Evolutionary conservation across 1,140 invertebrate species (phyloP), one percentile per base, ranked within the genome.

Genomic region (Atta cephalotes): DNA sequence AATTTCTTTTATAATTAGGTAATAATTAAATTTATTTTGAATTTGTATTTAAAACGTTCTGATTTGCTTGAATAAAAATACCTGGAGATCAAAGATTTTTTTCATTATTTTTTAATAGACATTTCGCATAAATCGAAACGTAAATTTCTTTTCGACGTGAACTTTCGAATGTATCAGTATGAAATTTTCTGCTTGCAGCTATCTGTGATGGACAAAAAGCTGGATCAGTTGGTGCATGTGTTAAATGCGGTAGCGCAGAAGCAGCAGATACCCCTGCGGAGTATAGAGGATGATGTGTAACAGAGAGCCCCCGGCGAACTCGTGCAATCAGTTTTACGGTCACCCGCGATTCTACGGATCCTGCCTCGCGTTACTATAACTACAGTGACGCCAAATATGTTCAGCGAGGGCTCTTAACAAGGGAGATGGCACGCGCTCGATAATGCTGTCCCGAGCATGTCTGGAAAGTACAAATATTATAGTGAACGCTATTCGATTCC

Each of bases 121-220:
- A 21, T 3, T 4, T 39, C 3, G n/a, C 49, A 7, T 56, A 74
- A 58, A 74, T 76, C 2, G 12, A 60, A 76, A n/a, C 2, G 18
- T 39, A 16, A 60, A 21, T 1, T 76, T 21, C 58, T 3, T 21
- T n/a, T 35, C 5, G 35, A 31, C 18, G n/a, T 5, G 18, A 78
- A 31, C 28, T 39, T 45, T 65, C 28, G 28, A 31, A 10, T n/a
- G 10, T 49, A 39, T 58, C 66, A 31, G 25, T 18, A 53, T 10
- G 14, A 62, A 51, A 25, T 28, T 87, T 89, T 92, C 89, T 92
- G 86, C 92, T 95, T 96, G 76, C 95, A 97, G 97, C 93, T 97
- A 89, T 96, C 96, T 78, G 95, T 96, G 80, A 96, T 97, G 96
- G 97, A 97, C 92, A 97, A 97, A 93, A 97, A 97, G 93, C 91